Evolutionary conservation across 1,140 invertebrate genomes (phyloP).

Genomic region (Portunus trituberculatus): DNA sequence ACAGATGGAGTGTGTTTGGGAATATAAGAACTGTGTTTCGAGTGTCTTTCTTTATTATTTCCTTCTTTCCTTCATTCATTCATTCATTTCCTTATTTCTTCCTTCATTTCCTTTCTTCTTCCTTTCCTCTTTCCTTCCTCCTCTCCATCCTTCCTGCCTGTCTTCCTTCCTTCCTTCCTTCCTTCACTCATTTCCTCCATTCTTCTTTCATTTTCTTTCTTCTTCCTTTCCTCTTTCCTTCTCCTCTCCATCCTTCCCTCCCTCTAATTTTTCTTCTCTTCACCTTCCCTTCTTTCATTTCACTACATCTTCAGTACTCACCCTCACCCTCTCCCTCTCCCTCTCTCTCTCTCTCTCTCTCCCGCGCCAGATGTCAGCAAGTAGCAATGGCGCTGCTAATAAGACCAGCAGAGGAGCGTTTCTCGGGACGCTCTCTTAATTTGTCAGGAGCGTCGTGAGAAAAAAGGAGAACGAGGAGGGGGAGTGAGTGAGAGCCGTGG

Average conservation of each 20-base stretch:
- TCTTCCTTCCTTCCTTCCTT: background rate
- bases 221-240: too few species aligned
- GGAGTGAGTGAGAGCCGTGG: background rate
- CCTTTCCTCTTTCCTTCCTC: background rate
- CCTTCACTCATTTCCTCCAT: background rate
- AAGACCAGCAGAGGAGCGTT: background rate
- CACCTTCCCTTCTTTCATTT: background rate
- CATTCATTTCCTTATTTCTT: background rate
- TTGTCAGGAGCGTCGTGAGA: background rate
- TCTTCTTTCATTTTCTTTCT: background rate
- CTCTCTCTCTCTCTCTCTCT: constrained; percentile 9
- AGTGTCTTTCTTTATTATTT: too few species aligned
- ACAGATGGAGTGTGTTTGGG: too few species aligned
- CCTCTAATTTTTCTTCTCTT: background rate
- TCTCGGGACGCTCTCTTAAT: background rate
- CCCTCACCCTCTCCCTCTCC: background rate
- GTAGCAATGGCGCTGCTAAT: background rate
- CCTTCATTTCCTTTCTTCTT: background rate
- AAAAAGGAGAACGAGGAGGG: constrained; percentile 33
- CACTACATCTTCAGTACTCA: background rate
- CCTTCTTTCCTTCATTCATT: background rate
- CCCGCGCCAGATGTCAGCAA: background rate
- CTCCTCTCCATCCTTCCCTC: background rate
- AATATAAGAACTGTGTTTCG: too few species aligned
- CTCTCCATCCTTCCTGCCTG: background rate